Evolutionary conservation across 2,113 vertebrate species (phyloP).

Genomic region (Tupaia tana): DNA sequence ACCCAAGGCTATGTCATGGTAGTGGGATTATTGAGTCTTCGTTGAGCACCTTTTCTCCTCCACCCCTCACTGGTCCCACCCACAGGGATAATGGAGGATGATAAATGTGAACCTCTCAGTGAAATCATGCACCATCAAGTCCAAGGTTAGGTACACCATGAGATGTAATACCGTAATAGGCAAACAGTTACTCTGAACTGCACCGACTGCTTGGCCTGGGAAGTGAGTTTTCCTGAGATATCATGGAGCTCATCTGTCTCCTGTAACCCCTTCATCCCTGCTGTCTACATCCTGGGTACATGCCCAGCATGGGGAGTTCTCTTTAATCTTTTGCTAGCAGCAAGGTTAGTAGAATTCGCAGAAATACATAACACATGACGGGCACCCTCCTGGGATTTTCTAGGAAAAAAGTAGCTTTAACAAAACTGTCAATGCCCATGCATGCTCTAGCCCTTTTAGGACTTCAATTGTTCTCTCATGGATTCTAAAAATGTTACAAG

Average conservation of each 20-base stretch:
- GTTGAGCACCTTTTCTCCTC: conserved; percentile 24
- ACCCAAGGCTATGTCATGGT: conserved; percentile 15
- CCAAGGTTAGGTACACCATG: background rate
- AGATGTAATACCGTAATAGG: background rate
- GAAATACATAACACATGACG: background rate
- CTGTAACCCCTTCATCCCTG: background rate
- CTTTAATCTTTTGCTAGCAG: background rate
- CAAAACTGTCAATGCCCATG: background rate
- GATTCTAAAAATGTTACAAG: background rate
- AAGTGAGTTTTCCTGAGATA: background rate
- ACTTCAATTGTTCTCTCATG: background rate
- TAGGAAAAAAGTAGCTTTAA: conserved; percentile 1
- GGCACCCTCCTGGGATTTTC: background rate
- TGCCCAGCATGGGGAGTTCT: background rate
- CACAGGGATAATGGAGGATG: background rate
- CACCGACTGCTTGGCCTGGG: background rate
- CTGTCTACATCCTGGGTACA: background rate
- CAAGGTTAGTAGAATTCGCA: conserved; percentile 44
- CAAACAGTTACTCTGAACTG: background rate
- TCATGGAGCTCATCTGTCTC: background rate
- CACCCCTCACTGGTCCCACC: background rate
- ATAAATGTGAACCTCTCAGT: background rate
- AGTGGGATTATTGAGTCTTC: conserved; percentile 11
- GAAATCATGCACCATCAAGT: background rate
- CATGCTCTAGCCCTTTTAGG: background rate